These are phyloP conservation scores for Epiblema foenella DNA, from an alignment of 2,888 invertebrate genomes.

Conservation along the genomic window DNA sequence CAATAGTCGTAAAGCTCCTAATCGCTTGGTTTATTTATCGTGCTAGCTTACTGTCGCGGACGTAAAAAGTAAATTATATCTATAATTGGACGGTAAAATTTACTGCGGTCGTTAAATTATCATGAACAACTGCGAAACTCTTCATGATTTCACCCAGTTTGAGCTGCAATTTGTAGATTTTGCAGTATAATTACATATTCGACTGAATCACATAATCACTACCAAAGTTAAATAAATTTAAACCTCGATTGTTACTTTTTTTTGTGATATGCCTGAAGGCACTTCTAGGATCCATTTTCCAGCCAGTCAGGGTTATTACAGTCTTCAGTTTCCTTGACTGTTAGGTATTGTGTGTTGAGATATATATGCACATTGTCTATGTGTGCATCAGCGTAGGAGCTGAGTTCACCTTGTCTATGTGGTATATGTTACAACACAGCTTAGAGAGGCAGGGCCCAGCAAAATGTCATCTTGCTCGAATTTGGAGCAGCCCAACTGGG, in stretches of 20 bases:
- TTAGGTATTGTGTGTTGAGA: too few species aligned
- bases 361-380: too few species aligned
- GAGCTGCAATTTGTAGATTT: constrained; percentile 47
- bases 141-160: constrained; percentile 54
- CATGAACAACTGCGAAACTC: constrained; percentile 67
- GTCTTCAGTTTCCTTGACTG: too few species aligned
- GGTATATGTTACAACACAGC: too few species aligned
- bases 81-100: constrained; percentile 74
- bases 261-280: neutral
- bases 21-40: constrained; percentile 57
- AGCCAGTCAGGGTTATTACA: too few species aligned
- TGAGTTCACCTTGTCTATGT: too few species aligned
- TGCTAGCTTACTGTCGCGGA: constrained; percentile 59
- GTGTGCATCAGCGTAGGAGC: too few species aligned
- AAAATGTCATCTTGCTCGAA: too few species aligned
- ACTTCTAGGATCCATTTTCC: neutral
- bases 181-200: neutral
- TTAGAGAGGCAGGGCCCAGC: too few species aligned
- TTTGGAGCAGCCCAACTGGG: too few species aligned
- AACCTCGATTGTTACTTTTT: neutral
- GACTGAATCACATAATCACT: too few species aligned
- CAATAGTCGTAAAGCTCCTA: constrained; percentile 52
- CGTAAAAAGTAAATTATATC: constrained; percentile 70
- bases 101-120: constrained; percentile 70
- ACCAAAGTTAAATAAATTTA: neutral